Base-by-base conservation (phyloP, 2,113 vertebrate genomes). In the Lagopus muta region DNA sequence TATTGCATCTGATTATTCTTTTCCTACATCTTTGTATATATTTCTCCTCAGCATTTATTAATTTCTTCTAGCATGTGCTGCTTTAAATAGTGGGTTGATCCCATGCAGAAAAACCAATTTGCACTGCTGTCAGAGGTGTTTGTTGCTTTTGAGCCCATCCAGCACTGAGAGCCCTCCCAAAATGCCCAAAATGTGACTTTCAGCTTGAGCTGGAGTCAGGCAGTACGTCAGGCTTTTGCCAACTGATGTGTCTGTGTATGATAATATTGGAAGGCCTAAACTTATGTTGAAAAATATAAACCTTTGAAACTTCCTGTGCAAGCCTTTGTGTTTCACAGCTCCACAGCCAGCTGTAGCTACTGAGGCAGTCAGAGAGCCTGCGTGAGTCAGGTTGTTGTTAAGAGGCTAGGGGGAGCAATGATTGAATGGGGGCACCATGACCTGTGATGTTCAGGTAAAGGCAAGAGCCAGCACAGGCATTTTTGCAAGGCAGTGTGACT, bases 1-100 rank as follows among this genome's bases (percentile, higher is more conserved):
- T 94, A 47, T 66, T 90, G 73, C 47, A 43, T 92, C 76, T 89
- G 86, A 89, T 96, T 77, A 74, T 72, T 90, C 50, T 83, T 82
- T 90, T 92, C 82, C 64, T 86, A 42, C 55, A 69, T 87, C n/a
- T 87, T 77, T 88, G 21, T 89, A 32, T 67, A 20, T 58, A 67
- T 74, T 78, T 93, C 30, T 70, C 13, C 70, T 88, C 54, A 82
- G 43, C 24, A 42, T 77, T 86, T 74, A 87, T 72, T 72, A 0
- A 34, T 91, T 86, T 82, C 48, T 73, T 71, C 52, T 76, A 82
- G 34, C 2, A 10, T 66, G 11, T 75, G 12, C 25, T 42, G 65
- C 82, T 69, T 30, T 52, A 82, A 89, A 87, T 13, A 72, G 2
- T 9, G 52, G 6, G 20, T 42, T 61, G 48, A 55, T 75, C 52